Evolutionary conservation across 2,113 vertebrate genomes (phyloP), one percentile per base, ranked within the genome.

Genomic region (Hippopotamus amphibius): DNA sequence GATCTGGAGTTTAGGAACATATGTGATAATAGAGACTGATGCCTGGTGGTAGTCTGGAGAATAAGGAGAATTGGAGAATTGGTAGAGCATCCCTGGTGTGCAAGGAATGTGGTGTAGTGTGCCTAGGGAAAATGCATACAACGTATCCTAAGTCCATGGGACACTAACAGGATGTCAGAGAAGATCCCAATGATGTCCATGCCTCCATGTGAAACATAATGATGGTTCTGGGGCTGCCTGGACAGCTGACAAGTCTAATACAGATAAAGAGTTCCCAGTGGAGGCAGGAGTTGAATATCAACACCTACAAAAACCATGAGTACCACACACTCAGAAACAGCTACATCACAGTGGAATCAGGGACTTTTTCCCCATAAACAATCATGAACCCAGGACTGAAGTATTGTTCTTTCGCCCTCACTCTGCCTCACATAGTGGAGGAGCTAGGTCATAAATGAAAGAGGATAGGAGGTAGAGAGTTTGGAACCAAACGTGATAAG

Each of bases 321-420:
- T 1, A 48, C 2, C 30, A 7, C 22, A 7, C 7, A 13, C n/a
- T 72, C 57, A 71, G 16, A 53, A 95, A 37, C 17, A 90, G 11
- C 12, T 13, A 8, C 2, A 0, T 19, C 13, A 19, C 15, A 69
- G 1, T 41, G 26, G 6, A 7, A 13, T 12, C 1, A 6, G 19
- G 19, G 14, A 59, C 16, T 37, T n/a, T 46, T 19, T 61, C 30
- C 37, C 28, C 10, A 1, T 84, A 46, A 77, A 48, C 2, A 37
- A 37, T 28, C 28, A 28, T 5, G 43, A 83, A 48, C 26, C 69
- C 10, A 92, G 5, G 4, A n/a, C 41, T 19, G 1, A 72, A 57
- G 4, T 17, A 10, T 12, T 37, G 17, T 66, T 63, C 30, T 57
- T 12, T 43, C 17, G 7, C 24, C n/a, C 1, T 93, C 30, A 41